Conservation (phyloP, 1,140 invertebrate species). For the Drosophila novamexicana region DNA sequence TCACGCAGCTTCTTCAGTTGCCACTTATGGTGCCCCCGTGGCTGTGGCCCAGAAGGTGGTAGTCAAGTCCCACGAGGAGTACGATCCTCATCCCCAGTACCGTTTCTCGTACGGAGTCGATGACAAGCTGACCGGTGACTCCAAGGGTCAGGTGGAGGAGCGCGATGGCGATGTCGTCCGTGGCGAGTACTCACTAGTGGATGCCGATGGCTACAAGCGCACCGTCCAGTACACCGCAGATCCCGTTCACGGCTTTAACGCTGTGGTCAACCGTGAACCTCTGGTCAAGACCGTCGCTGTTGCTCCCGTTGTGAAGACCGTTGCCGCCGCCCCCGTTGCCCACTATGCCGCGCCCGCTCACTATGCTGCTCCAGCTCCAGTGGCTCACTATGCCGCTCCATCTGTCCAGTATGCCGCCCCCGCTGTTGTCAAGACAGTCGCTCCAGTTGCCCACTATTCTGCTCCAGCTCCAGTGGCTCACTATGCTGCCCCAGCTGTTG, state of each 20-base stretch:
- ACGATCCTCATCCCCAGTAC: constrained; percentile 85
- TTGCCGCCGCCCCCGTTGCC: neutral
- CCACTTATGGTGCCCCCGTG: constrained; percentile 60
- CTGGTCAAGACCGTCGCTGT: constrained; percentile 63
- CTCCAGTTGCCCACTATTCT: constrained; percentile 54
- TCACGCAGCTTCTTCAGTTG: constrained; percentile 67
- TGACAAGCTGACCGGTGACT: constrained; percentile 89
- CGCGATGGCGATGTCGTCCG: constrained; percentile 87
- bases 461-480: constrained; percentile 61
- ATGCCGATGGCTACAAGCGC: constrained; percentile 86
- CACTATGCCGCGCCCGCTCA: constrained; percentile 58
- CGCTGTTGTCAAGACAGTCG: constrained; percentile 48
- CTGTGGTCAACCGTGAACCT: constrained; percentile 77
- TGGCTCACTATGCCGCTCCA: constrained; percentile 54
- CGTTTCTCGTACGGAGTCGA: constrained; percentile 88
- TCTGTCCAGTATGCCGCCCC: constrained; percentile 33
- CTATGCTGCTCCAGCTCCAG: constrained; percentile 48
- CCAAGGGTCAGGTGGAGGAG: constrained; percentile 87
- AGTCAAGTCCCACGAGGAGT: constrained; percentile 67
- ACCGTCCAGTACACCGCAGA: constrained; percentile 84
- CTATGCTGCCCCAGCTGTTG: constrained; percentile 61
- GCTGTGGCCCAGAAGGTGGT: constrained; percentile 33
- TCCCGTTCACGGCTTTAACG: constrained; percentile 83
- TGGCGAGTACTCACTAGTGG: constrained; percentile 87
- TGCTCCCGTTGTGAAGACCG: constrained; percentile 29